phyloP scores from a whole-genome alignment of 1,140 invertebrate species.

The Drosophila trapezifrons region DNA sequence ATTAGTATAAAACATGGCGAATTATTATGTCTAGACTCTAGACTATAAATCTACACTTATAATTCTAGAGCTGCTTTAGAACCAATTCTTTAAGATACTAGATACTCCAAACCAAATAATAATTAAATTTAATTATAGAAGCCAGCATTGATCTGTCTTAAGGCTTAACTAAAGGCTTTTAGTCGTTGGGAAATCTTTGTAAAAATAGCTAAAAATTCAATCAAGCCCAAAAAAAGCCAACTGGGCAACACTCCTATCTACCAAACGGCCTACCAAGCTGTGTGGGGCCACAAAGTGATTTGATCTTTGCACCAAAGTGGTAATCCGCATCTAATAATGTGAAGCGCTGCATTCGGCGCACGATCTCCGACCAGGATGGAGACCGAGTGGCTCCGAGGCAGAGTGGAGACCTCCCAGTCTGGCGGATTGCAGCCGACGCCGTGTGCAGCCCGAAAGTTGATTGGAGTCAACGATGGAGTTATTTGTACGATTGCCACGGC shows the following conservation, averaged over 20 bases:
- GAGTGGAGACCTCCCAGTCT: slow-evolving; percentile 74
- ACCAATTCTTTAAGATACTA: too few species aligned
- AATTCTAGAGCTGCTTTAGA: too few species aligned
- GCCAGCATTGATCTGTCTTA: too few species aligned
- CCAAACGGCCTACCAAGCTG: slow-evolving; percentile 35
- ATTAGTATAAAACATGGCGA: too few species aligned
- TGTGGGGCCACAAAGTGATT: slow-evolving; percentile 78
- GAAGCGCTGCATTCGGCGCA: slow-evolving; percentile 79
- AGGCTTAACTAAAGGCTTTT: neutral
- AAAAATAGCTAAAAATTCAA: too few species aligned
- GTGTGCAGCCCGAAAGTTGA: slow-evolving; percentile 67
- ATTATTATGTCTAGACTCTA: too few species aligned
- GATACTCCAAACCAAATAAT: too few species aligned
- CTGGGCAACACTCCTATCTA: slow-evolving; percentile 12
- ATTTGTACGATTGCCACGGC: slow-evolving; percentile 74
- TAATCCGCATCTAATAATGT: slow-evolving; percentile 83
- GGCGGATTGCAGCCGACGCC: slow-evolving; percentile 40
- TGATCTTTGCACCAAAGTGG: slow-evolving; percentile 83
- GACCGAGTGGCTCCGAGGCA: slow-evolving; percentile 47
- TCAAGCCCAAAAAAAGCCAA: slow-evolving; percentile 13
- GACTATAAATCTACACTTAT: too few species aligned
- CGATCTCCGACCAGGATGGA: slow-evolving; percentile 60
- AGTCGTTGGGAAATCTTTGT: neutral
- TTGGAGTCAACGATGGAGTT: slow-evolving; percentile 83
- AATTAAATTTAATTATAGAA: too few species aligned